These are phyloP conservation scores for Melinopterus prodromus DNA, from an alignment of 2,888 invertebrate species.

Conservation along the genomic window DNA sequence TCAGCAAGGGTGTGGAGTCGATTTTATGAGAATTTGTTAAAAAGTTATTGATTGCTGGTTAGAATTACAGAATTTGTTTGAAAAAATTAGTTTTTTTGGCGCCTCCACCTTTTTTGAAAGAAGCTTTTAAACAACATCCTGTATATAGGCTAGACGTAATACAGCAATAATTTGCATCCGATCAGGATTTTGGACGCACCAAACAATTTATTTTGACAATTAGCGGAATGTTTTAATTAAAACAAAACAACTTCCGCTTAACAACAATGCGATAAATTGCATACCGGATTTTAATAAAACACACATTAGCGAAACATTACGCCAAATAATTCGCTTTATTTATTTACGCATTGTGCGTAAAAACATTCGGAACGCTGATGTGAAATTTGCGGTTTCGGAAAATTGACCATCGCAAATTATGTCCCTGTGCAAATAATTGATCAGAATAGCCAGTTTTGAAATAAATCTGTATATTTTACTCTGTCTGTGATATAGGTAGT, in stretches of 20 bases:
- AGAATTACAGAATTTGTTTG: too few relatives aligned
- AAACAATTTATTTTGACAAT: not conserved
- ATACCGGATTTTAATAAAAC: not conserved
- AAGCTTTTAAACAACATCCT: too few relatives aligned
- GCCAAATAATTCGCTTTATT: not conserved
- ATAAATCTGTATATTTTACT: not conserved
- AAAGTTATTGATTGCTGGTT: too few relatives aligned
- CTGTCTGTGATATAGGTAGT: not conserved
- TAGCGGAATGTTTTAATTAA: slow-evolving; percentile 4
- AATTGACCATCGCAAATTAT: not conserved
- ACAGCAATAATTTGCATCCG: not conserved
- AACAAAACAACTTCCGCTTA: not conserved
- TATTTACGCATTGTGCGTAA: not conserved
- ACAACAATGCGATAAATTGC: not conserved
- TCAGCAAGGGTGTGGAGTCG: too few relatives aligned
- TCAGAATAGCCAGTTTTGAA: not conserved
- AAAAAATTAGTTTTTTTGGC: too few relatives aligned
- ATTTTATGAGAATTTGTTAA: too few relatives aligned
- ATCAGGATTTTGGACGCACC: not conserved
- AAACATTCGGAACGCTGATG: not conserved
- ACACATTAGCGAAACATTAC: not conserved
- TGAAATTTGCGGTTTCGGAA: not conserved
- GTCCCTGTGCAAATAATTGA: not conserved
- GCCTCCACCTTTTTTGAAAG: too few relatives aligned
- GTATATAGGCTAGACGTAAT: not conserved